These are phyloP conservation scores for Pagetopsis macropterus DNA, from an alignment of 2,797 vertebrate species.

Conservation along the genomic window DNA sequence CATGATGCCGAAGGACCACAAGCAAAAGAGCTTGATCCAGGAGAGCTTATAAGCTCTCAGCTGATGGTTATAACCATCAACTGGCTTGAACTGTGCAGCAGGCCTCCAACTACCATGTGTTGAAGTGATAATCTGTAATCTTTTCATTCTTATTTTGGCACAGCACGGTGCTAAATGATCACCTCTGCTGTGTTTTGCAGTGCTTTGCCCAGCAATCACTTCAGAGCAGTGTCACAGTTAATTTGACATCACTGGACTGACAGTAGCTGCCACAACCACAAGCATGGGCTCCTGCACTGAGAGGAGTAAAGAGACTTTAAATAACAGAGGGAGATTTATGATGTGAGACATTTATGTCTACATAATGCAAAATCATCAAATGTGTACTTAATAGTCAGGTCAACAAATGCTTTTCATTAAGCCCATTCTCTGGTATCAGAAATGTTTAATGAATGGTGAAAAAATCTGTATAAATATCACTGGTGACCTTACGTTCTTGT, in stretches of 20 bases:
- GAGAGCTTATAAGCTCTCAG: conserved; percentile 27
- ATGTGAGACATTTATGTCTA: neutral
- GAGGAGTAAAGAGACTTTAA: conserved; percentile 30
- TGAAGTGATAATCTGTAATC: conserved; percentile 51
- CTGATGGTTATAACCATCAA: conserved; percentile 32
- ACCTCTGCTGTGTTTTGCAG: conserved; percentile 29
- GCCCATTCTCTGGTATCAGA: neutral
- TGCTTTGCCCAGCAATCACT: conserved; percentile 38
- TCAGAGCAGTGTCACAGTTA: conserved; percentile 41
- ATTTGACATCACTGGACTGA: conserved; percentile 48
- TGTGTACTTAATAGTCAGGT: conserved; percentile 5
- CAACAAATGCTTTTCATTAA: neutral
- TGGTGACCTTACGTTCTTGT: neutral
- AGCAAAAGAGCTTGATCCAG: conserved; percentile 53
- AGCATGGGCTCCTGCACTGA: conserved; percentile 12
- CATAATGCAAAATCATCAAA: neutral
- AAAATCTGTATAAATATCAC: neutral
- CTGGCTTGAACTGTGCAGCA: conserved; percentile 35
- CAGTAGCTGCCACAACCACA: conserved; percentile 40
- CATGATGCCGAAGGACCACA: conserved; percentile 36
- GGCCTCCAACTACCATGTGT: conserved; percentile 32
- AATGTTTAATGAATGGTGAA: neutral
- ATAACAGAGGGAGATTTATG: conserved; percentile 36
- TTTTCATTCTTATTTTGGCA: conserved; percentile 15
- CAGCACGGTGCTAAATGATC: conserved; percentile 44